Evolutionary conservation across 2,888 invertebrate species (phyloP).

Genomic region (Cryptosula pallasiana): DNA sequence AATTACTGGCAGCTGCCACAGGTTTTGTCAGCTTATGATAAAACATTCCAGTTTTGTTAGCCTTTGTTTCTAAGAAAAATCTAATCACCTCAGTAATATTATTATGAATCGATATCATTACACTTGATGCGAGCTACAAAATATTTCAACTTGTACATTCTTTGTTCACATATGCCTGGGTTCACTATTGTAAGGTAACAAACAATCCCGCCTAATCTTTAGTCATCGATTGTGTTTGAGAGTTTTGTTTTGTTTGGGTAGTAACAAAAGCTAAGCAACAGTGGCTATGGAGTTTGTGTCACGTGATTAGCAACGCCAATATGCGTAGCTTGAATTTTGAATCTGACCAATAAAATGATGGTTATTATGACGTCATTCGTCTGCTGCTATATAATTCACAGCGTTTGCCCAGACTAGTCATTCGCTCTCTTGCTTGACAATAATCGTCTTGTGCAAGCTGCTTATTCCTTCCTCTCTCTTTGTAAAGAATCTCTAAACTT

Average conservation of each 20-base stretch:
- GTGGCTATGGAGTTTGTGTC: background rate
- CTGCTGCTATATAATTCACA: background rate
- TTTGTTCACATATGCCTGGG: no score
- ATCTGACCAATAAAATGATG: background rate
- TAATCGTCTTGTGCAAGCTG: background rate
- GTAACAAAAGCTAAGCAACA: background rate
- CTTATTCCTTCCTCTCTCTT: background rate
- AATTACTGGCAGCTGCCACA: no score
- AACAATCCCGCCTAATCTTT: no score
- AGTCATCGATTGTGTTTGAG: no score
- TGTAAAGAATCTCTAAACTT: background rate
- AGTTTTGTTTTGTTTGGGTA: background rate
- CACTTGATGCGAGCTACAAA: no score
- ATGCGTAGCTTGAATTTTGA: background rate
- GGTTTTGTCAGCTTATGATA: no score
- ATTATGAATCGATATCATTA: no score
- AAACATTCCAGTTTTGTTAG: no score
- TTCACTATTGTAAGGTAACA: no score
- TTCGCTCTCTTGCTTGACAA: background rate
- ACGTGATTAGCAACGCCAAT: background rate
- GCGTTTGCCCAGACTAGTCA: background rate
- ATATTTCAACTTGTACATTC: no score
- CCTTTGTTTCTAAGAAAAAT: no score
- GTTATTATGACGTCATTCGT: background rate
- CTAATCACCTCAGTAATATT: no score